These are phyloP conservation scores for Addax nasomaculatus DNA, from an alignment of 2,113 vertebrate genomes.

Conservation along the genomic window DNA sequence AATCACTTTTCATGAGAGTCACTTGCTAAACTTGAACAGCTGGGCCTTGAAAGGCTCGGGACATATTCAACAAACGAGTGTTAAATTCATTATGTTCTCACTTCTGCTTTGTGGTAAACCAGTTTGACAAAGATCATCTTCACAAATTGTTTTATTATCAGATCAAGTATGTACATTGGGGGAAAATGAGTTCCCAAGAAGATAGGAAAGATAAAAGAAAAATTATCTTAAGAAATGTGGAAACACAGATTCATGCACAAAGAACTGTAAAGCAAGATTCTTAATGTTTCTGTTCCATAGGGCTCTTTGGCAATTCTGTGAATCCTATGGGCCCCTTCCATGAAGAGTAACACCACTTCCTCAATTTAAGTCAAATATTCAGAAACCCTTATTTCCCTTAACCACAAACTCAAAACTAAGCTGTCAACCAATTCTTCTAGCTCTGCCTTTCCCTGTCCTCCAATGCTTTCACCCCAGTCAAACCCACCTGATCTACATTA, in stretches of 20 bases:
- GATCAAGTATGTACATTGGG: neutral
- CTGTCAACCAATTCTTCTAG: neutral
- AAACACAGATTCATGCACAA: neutral
- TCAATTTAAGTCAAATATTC: neutral
- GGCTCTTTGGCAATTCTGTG: neutral
- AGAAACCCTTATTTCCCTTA: neutral
- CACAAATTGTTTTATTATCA: constrained; percentile 32
- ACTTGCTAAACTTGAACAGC: constrained; percentile 36
- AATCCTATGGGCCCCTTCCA: neutral
- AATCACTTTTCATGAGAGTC: constrained; percentile 36
- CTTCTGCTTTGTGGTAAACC: constrained; percentile 34
- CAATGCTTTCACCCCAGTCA: neutral
- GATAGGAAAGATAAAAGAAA: neutral
- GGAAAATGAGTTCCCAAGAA: neutral
- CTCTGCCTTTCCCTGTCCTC: neutral
- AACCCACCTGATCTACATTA: neutral
- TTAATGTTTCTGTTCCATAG: neutral
- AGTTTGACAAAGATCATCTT: constrained; percentile 44
- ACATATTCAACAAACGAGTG: neutral
- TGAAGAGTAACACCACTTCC: neutral
- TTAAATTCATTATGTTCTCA: constrained; percentile 28
- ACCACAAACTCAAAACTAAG: neutral
- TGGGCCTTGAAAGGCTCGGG: constrained; percentile 37
- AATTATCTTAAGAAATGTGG: neutral
- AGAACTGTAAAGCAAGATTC: neutral